A percentile compares a stretch with the other conserved stretches of the same genome.
Conservation (phyloP, 2,113 vertebrate genomes). For the Numida meleagris region DNA sequence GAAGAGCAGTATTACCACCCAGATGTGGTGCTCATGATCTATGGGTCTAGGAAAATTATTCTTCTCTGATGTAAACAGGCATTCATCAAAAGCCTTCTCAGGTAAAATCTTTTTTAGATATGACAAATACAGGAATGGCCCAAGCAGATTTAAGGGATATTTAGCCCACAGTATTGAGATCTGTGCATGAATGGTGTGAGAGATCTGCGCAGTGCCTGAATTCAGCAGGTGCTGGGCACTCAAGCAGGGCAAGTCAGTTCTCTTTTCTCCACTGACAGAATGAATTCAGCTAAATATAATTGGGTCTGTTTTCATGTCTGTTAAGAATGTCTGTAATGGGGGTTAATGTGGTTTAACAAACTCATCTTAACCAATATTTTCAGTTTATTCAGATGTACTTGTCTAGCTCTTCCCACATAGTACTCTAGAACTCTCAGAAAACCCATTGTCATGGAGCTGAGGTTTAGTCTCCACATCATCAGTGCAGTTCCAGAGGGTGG, state of each 20-base stretch:
- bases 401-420: not conserved
- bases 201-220: not conserved
- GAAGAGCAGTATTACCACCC: not conserved
- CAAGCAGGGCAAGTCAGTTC: not conserved
- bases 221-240: not conserved
- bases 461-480: not conserved
- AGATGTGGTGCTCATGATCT: not conserved
- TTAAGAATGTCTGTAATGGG: not conserved
- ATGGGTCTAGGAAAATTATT: not conserved
- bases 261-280: not conserved
- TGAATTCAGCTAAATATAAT: not conserved
- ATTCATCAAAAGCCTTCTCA: not conserved
- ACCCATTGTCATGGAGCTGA: rapidly evolving
- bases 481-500: not conserved
- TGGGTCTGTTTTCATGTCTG: not conserved
- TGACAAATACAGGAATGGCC: not conserved
- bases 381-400: not conserved
- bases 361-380: not conserved
- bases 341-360: slow-evolving; percentile 20
- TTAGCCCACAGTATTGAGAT: not conserved
- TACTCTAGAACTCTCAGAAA: not conserved
- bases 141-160: not conserved
- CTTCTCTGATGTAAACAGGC: not conserved
- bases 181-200: not conserved
- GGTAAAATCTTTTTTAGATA: not conserved